Conservation (phyloP, 1,140 invertebrate species). For the Yoshiicerus persimilis region DNA sequence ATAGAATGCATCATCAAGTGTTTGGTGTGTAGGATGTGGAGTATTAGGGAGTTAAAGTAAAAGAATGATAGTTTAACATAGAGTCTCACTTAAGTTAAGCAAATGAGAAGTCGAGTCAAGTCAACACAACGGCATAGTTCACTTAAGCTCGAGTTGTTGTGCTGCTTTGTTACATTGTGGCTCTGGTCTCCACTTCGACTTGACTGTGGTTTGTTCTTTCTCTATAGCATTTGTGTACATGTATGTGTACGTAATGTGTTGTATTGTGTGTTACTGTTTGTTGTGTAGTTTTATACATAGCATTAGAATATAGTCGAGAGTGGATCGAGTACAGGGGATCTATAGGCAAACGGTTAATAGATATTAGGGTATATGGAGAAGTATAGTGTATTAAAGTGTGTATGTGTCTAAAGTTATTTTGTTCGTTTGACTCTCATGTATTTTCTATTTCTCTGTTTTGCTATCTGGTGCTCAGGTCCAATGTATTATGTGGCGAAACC, state of each 20-base stretch:
- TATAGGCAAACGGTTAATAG: background rate
- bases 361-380: background rate
- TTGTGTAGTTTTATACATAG: background rate
- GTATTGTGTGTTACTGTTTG: background rate
- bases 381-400: background rate
- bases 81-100: background rate
- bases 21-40: background rate
- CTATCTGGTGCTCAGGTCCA: conserved; percentile 4
- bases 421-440: background rate
- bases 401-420: background rate
- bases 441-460: background rate
- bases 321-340: background rate
- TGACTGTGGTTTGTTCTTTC: background rate
- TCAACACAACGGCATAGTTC: background rate
- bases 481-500: conserved; percentile 42
- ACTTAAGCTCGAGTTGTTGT: background rate
- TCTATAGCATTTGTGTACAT: no score
- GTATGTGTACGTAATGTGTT: background rate
- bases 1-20: background rate
- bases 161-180: background rate
- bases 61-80: background rate
- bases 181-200: background rate
- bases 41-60: background rate
- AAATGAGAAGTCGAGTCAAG: background rate
- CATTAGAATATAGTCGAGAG: background rate